Conservation (phyloP, 1,140 invertebrate genomes). For the Macrostomum lignano region DNA sequence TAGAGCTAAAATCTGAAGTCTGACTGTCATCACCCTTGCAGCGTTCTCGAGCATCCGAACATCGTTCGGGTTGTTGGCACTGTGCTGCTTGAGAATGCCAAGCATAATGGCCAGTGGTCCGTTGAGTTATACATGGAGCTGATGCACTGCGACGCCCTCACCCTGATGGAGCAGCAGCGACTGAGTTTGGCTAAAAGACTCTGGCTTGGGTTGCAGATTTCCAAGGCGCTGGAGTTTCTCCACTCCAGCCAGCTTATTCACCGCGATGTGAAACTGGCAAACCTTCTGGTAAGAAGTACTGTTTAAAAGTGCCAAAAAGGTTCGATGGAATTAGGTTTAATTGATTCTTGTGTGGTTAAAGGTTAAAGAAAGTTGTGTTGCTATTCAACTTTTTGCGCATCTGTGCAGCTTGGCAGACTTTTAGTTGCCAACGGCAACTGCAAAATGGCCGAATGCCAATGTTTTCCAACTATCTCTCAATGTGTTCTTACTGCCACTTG, state of each 20-base stretch:
- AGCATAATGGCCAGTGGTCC: background rate
- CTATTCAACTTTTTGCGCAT: too few relatives aligned
- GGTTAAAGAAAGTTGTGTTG: too few relatives aligned
- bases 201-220: background rate
- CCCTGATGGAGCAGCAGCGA: background rate
- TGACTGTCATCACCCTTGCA: background rate
- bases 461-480: too few relatives aligned
- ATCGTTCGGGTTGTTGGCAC: background rate
- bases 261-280: slow-evolving; percentile 1
- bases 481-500: too few relatives aligned
- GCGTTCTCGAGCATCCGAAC: slow-evolving; percentile 1
- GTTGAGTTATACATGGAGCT: background rate
- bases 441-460: too few relatives aligned
- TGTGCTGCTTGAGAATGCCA: background rate
- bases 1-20: background rate
- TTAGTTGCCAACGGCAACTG: too few relatives aligned
- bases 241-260: background rate
- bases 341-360: too few relatives aligned
- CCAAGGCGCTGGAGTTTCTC: background rate
- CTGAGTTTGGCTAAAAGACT: background rate
- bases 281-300: slow-evolving; percentile 3
- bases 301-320: too few relatives aligned
- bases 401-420: too few relatives aligned
- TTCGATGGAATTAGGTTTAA: too few relatives aligned
- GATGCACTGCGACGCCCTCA: background rate